A percentile compares a stretch with the other conserved stretches of the same genome.
Evolutionary conservation across 35 echinoderm and acorn worm species (phyloP).

Genomic region (Amphiura filiformis): DNA sequence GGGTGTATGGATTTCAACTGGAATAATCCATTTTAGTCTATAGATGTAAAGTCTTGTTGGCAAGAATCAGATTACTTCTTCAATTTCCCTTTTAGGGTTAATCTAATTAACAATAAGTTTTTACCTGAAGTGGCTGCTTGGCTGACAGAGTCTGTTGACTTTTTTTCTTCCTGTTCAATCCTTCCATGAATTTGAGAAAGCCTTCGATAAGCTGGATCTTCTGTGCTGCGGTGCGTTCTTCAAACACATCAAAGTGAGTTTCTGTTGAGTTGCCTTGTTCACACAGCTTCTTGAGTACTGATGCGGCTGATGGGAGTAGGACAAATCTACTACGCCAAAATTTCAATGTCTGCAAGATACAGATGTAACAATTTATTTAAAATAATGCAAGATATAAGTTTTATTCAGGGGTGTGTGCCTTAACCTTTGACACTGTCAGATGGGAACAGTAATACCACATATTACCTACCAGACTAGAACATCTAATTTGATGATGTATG

Average conservation of each 20-base stretch:
- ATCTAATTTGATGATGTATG: too few relatives aligned
- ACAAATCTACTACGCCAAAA: conserved; percentile 93
- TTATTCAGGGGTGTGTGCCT: too few relatives aligned
- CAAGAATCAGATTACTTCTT: too few relatives aligned
- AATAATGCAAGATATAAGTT: too few relatives aligned
- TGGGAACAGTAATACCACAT: too few relatives aligned
- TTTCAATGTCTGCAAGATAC: conserved; percentile 75
- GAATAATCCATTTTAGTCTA: too few relatives aligned
- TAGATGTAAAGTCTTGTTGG: too few relatives aligned
- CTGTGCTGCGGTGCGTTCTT: conserved; percentile 14
- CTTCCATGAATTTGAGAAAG: conserved; percentile 81
- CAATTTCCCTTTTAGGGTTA: too few relatives aligned
- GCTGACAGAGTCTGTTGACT: not conserved
- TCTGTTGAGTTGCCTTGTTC: conserved; percentile 29
- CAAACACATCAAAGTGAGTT: conserved; percentile 56
- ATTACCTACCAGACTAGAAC: too few relatives aligned
- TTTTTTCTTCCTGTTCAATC: conserved; percentile 63
- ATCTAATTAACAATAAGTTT: not conserved
- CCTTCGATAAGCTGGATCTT: conserved; percentile 58
- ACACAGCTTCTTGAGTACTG: conserved; percentile 66
- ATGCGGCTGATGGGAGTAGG: conserved; percentile 64
- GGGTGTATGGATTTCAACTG: too few relatives aligned
- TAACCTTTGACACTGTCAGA: too few relatives aligned
- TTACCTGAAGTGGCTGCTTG: conserved; percentile 14
- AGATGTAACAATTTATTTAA: too few relatives aligned